Evolutionary conservation across 2,113 vertebrate genomes (phyloP), one percentile per base, ranked within the genome.

Genomic region (Nestor notabilis): DNA sequence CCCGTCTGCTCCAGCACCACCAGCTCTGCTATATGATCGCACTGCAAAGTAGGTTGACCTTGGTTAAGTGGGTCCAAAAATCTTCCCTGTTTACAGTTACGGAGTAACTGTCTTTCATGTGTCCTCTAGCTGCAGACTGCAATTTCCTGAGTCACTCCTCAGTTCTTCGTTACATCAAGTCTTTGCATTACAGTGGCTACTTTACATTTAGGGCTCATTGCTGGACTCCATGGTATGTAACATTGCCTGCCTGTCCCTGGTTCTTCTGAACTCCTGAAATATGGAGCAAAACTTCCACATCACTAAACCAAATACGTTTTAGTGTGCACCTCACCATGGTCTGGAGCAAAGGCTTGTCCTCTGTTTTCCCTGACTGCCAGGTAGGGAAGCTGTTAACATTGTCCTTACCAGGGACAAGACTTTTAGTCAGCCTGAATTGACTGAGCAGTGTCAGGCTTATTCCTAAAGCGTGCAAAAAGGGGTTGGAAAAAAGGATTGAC

Each of bases 41-140:
- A 3, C 84, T 58, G 64, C 53, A 68, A 96, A 96, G 55, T 94
- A 97, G 90, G 88, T 75, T 92, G 90, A 89, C 68, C 82, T 94
- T 94, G 79, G 60, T 74, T 89, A 96, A 94, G 52, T 93, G 93
- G 90, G 78, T 93, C 93, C 82, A 71, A 49, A 91, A 83, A 86
- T 63, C 50, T 79, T 95, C 31, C 31, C 23, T 71, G 5, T 83
- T 70, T 71, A 35, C 56, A 58, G 33, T 89, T 61, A 21, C 58
- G 49, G 46, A 78, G 55, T 46, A 46, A 72, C 49, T 88, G 88
- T 87, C 90, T 95, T 96, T 90, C 2, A 0, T 28, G 43, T 91
- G 94, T 95, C 93, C 87, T 93, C 20, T 60, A 72, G 61, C 65
- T 65, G 72, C 80, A 87, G 29, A 77, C 53, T 53, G 46, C 78